Evolutionary conservation across 2,888 invertebrate species (phyloP).

Genomic region (Oscheius sp.): DNA sequence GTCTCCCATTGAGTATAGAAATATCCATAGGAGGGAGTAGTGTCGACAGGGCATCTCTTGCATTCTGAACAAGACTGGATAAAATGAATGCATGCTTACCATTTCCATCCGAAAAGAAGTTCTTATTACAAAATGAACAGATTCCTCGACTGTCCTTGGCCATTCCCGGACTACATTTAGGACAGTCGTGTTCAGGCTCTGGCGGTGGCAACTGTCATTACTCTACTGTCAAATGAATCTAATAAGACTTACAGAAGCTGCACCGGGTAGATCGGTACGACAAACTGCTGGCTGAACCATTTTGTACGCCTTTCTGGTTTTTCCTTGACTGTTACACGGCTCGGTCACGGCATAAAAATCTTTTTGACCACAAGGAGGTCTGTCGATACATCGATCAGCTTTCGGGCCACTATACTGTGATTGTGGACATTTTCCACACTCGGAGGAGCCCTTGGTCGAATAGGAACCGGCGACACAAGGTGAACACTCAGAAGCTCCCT

Average conservation of each 20-base stretch:
- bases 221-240: too few species aligned
- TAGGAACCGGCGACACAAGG: conserved; percentile 76
- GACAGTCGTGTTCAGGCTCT: conserved; percentile 73
- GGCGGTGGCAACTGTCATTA: conserved; percentile 42
- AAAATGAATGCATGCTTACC: conserved; percentile 39
- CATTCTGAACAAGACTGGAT: conserved; percentile 69
- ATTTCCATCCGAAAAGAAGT: conserved; percentile 75
- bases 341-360: conserved; percentile 77
- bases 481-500: conserved; percentile 74
- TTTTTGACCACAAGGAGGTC: conserved; percentile 76
- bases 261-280: conserved; percentile 74
- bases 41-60: conserved; percentile 75
- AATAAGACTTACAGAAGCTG: conserved; percentile 74
- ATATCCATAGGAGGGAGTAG: conserved; percentile 77
- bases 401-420: conserved; percentile 74
- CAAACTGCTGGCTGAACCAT: conserved; percentile 78
- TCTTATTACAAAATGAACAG: conserved; percentile 77
- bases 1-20: conserved; percentile 76
- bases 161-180: conserved; percentile 79
- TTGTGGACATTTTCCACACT: conserved; percentile 74
- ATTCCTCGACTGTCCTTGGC: conserved; percentile 73
- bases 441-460: conserved; percentile 75
- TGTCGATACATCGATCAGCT: conserved; percentile 75
- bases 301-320: conserved; percentile 75
- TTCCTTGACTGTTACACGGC: conserved; percentile 74